Evolutionary conservation across 2,888 invertebrate species (phyloP).

Genomic region (Conchocele bisecta): DNA sequence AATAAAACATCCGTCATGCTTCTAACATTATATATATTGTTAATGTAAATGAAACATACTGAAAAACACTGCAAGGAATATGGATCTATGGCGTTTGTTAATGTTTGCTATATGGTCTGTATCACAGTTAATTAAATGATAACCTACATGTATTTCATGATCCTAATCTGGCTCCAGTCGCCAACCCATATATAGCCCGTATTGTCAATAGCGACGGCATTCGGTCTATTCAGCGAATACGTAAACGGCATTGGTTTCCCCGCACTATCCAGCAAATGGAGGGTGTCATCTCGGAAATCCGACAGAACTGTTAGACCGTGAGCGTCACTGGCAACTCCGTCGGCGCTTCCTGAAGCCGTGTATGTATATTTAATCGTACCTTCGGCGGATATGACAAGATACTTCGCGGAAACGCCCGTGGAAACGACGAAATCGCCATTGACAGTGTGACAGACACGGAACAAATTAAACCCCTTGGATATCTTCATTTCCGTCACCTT

Average conservation of each 20-base stretch:
- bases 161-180: conserved; percentile 41
- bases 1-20: too few species aligned
- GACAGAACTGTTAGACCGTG: conserved; percentile 51
- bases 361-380: conserved; percentile 43
- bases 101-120: background rate
- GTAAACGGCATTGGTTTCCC: conserved; percentile 54
- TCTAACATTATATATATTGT: too few species aligned
- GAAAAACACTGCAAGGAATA: too few species aligned
- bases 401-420: conserved; percentile 41
- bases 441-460: conserved; percentile 46
- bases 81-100: too few species aligned
- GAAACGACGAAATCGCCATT: conserved; percentile 54
- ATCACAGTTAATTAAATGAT: background rate
- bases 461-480: conserved; percentile 38
- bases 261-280: conserved; percentile 52
- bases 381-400: conserved; percentile 42
- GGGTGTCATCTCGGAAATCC: conserved; percentile 51
- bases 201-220: conserved; percentile 51
- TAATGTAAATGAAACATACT: too few species aligned
- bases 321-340: conserved; percentile 50
- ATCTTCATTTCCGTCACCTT: conserved; percentile 46
- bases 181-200: conserved; percentile 54
- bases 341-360: conserved; percentile 53
- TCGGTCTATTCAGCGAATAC: conserved; percentile 54
- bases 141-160: conserved; percentile 52